Evolutionary conservation across 2,888 invertebrate genomes (phyloP).

Genomic region (Chrysotoxum bicinctum): DNA sequence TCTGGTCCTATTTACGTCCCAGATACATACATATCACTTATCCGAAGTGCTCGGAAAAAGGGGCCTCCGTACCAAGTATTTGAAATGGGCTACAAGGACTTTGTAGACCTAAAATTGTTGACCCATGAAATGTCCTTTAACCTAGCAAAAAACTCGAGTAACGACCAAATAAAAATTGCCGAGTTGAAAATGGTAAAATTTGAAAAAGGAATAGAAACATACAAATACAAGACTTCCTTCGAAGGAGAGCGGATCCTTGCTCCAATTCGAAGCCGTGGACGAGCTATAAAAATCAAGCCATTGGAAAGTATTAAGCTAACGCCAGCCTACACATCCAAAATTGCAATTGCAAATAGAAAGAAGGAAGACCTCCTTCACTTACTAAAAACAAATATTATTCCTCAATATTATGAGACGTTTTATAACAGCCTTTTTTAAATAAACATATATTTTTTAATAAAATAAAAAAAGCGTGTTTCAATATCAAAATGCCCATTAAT

Average conservation of each 20-base stretch:
- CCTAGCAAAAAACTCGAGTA: constrained; percentile 22
- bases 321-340: constrained; percentile 19
- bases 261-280: constrained; percentile 17
- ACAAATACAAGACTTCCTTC: constrained; percentile 24
- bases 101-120: constrained; percentile 26
- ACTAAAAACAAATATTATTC: constrained; percentile 20
- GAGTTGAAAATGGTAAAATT: constrained; percentile 35
- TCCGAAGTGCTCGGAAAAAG: constrained; percentile 28
- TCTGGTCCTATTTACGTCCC: constrained; percentile 20
- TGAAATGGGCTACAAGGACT: constrained; percentile 32
- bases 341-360: constrained; percentile 6
- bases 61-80: constrained; percentile 22
- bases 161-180: constrained; percentile 30
- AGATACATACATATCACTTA: constrained; percentile 26
- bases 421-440: no score
- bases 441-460: no score
- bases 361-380: constrained; percentile 21
- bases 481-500: no score
- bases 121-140: constrained; percentile 40
- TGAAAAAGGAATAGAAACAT: constrained; percentile 27
- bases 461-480: no score
- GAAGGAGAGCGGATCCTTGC: constrained; percentile 40
- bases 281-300: not conserved
- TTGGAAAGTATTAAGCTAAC: not conserved
- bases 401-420: constrained; percentile 28